Evolutionary conservation across 2,888 invertebrate species (phyloP).

Genomic region (Brachycybe producta): DNA sequence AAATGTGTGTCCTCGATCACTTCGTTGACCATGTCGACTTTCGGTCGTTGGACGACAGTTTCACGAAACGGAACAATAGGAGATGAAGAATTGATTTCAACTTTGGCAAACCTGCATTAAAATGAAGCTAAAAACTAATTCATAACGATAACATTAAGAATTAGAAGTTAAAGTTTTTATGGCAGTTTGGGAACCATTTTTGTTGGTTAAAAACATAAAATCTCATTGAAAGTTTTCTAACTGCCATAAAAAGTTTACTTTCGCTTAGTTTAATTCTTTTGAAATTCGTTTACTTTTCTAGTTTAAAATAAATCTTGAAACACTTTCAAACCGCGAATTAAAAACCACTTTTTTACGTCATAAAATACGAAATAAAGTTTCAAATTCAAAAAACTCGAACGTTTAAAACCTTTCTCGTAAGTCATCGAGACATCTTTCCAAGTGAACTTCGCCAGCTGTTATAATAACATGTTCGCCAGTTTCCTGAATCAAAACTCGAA

Average conservation of each 20-base stretch:
- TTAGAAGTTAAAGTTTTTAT: not conserved
- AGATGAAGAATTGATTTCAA: slow-evolving; percentile 77
- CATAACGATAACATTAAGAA: not conserved
- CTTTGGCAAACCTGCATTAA: slow-evolving; percentile 68
- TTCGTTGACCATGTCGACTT: slow-evolving; percentile 73
- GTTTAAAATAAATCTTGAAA: too few relatives aligned
- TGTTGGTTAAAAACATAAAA: not conserved
- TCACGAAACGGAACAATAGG: slow-evolving; percentile 95
- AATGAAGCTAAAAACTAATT: slow-evolving; percentile 29
- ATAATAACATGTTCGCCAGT: slow-evolving; percentile 89
- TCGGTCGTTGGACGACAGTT: slow-evolving; percentile 70
- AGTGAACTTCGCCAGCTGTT: slow-evolving; percentile 92
- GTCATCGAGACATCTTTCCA: slow-evolving; percentile 90
- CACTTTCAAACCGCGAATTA: too few relatives aligned
- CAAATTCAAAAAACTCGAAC: slow-evolving; percentile 9
- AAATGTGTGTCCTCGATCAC: slow-evolving; percentile 39
- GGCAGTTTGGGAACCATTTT: too few relatives aligned
- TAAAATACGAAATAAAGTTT: not conserved
- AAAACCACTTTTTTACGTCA: not conserved
- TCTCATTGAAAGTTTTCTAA: too few relatives aligned
- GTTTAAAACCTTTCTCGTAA: slow-evolving; percentile 52
- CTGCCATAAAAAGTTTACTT: too few relatives aligned
- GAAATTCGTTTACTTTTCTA: too few relatives aligned
- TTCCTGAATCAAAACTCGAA: slow-evolving; percentile 75
- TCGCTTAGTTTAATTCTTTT: too few relatives aligned